A percentile compares a stretch with the other conserved stretches of the same genome.
Conservation (phyloP, 92 coral and sea anemone genomes). For the Scolanthus callimorphus region DNA sequence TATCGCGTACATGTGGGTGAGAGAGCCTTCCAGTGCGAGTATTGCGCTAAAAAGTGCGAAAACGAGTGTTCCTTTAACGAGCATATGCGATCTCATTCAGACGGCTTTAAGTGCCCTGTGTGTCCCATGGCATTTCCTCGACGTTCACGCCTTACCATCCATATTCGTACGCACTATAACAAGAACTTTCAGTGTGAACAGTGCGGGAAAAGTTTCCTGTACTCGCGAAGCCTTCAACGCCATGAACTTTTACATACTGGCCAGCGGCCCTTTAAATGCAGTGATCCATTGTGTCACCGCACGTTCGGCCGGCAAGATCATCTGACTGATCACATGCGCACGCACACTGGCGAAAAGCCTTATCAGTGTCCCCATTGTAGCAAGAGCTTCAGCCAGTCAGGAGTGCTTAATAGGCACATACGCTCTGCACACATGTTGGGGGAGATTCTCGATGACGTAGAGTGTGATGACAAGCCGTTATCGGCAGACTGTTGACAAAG, state of each 20-base stretch:
- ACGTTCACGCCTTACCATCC: constrained; percentile 35
- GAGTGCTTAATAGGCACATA: constrained; percentile 36
- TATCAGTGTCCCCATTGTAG: constrained; percentile 39
- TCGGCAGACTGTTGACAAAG: no score
- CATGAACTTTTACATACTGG: not conserved
- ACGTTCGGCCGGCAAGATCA: constrained; percentile 4
- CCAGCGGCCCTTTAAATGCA: not conserved
- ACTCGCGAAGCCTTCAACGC: constrained; percentile 23
- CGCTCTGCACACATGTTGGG: constrained; percentile 9
- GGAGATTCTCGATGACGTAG: not conserved
- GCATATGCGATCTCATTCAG: constrained; percentile 35
- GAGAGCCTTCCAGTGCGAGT: constrained; percentile 23
- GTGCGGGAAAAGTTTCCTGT: constrained; percentile 30
- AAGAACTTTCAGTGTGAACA: constrained; percentile 34
- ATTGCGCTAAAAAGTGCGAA: constrained; percentile 28
- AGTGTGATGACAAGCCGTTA: no score
- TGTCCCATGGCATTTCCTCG: constrained; percentile 44
- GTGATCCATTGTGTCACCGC: not conserved
- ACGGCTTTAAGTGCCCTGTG: constrained; percentile 31
- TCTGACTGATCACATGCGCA: constrained; percentile 34
- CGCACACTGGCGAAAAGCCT: constrained; percentile 50
- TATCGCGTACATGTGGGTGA: constrained; percentile 39
- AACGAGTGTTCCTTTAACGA: constrained; percentile 31
- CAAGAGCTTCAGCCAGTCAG: constrained; percentile 44
- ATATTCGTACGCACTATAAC: constrained; percentile 40